Evolutionary conservation across 2,797 vertebrate species (phyloP).

Genomic region (Tarsius wallacei): DNA sequence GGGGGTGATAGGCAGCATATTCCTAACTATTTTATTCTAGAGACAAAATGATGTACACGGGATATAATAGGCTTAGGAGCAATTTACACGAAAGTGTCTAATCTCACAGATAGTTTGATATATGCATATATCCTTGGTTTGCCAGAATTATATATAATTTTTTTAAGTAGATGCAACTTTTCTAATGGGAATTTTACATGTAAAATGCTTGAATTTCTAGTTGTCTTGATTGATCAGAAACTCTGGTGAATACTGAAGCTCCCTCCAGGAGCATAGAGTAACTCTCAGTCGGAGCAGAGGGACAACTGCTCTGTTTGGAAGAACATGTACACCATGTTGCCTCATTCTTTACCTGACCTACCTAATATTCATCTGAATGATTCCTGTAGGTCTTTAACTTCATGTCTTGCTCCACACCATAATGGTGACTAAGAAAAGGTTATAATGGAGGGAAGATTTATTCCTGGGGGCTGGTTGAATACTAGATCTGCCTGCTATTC

Average conservation of each 20-base stretch:
- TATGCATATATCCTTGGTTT: background rate
- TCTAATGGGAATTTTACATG: background rate
- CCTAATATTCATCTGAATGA: too few species aligned
- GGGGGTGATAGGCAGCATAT: background rate
- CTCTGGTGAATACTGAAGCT: background rate
- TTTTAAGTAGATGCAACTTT: background rate
- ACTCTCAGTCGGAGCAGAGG: background rate
- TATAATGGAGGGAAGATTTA: fast-evolving
- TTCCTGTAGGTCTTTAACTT: background rate
- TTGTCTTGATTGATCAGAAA: background rate
- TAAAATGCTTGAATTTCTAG: background rate
- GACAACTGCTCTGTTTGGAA: fast-evolving
- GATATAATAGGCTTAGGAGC: background rate
- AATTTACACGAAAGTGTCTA: background rate
- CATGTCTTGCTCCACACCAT: background rate
- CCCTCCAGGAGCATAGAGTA: fast-evolving
- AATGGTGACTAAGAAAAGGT: background rate
- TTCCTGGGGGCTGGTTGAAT: background rate
- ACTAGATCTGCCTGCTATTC: background rate
- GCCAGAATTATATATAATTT: background rate
- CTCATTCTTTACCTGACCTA: background rate
- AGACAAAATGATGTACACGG: background rate
- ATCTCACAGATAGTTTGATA: background rate
- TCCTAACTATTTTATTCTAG: background rate
- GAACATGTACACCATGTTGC: fast-evolving